Base-by-base conservation (phyloP, 2,888 invertebrate species). In the Dorcus parallelipipedus region DNA sequence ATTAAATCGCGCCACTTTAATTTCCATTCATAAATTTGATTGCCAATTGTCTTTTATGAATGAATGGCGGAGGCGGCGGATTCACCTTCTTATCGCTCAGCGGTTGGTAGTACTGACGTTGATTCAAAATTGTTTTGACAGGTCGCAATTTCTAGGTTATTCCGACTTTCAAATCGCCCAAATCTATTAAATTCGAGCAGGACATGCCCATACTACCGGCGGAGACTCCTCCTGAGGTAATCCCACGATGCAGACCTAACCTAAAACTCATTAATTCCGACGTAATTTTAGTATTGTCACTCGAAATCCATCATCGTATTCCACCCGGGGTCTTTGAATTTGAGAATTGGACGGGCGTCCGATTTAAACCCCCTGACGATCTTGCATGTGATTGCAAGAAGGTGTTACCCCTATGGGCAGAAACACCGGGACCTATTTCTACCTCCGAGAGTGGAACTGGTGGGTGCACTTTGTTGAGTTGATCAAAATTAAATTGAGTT, bases 311-410 rank as follows among this genome's bases (percentile, higher is more conserved):
- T 93, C 43, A 89, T 97, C 59, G 89, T 97, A n/a, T 94, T 97
- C 56, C 96, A 97, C 74, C 96, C 97, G 17, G 97, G 97, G 6
- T 97, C 96, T 0, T 84, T 91, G 49, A 89, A 93, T 76, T 83
- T 97, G 23, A 82, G 95, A 61, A 91, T 97, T 73, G 97, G 97
- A 0, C 81, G 93, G 68, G 95, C 96, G 1, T 93, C 95, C 0
- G 97, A 97, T 76, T 81, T 93, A 3, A 86, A 91, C 73, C 97
- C 97, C 8, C 84, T 90, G 55, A 90, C 89, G 40, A 83, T 95
- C 58, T 82, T 95, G 1, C 95, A 97, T 78, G 93, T 91, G 49
- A 86, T 95, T 57, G 94, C 93, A 0, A 84, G 93, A 59, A 85
- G 84, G 74, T 79, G 86, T 38, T 79, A 81, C 40, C 78, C 79